Evolutionary conservation across 2,797 vertebrate genomes (phyloP).

Genomic region (Mus caroli): DNA sequence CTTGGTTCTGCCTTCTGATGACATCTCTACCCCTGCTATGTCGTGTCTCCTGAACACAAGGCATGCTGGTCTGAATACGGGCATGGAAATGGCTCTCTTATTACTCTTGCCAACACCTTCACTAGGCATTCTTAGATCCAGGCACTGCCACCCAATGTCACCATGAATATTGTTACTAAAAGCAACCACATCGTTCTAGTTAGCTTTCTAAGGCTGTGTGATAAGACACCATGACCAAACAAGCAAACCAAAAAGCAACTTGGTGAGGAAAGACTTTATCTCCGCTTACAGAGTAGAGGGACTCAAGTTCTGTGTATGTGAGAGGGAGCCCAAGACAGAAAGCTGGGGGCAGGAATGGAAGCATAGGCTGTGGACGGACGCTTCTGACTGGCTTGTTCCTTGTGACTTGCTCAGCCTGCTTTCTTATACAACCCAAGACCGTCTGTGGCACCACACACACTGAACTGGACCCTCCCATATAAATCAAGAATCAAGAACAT

Average conservation of each 20-base stretch:
- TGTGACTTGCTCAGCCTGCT: background rate
- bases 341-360: background rate
- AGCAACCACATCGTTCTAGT: background rate
- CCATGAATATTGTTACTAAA: background rate
- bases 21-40: background rate
- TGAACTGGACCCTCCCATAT: background rate
- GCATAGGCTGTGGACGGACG: accelerated
- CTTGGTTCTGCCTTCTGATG: background rate
- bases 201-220: background rate
- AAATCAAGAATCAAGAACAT: background rate
- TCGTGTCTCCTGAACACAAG: background rate
- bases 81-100: background rate
- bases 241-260: background rate
- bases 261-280: background rate
- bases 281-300: background rate
- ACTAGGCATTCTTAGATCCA: background rate
- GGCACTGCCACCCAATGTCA: background rate
- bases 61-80: background rate
- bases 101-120: background rate
- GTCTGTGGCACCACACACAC: background rate
- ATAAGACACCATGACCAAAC: background rate
- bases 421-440: background rate
- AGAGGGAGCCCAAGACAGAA: background rate
- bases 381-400: background rate
- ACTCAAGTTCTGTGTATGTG: background rate